Evolutionary conservation across 2,113 vertebrate species (phyloP), one percentile per base, ranked within the genome.

Genomic region (Indicator maculatus): DNA sequence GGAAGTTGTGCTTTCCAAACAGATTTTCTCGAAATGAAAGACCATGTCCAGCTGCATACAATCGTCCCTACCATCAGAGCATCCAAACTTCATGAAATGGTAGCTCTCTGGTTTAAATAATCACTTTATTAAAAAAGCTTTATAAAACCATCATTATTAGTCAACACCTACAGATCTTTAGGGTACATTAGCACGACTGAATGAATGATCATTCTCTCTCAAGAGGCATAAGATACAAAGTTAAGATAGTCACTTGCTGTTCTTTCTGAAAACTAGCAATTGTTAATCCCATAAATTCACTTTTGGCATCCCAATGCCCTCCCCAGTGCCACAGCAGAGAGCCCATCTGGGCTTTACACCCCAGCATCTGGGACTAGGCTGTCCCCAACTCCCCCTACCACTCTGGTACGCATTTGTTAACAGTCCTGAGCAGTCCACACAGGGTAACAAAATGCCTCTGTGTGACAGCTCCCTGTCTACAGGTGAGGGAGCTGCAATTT

Each of bases 371-470:
- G 56, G 60, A 65, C n/a, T 36, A 53, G 20, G 56, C 8, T 44
- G 73, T 11, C 33, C 69, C 60, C 3, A 1, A 36, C 17, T 0
- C 0, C 36, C 16, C 23, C 33, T 16, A 24, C 8, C 66, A 31
- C n/a, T 13, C 39, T 9, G 21, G 27, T 30, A 33, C 11, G 2
- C 1, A 3, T 21, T 78, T 70, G 27, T 31, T n/a, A 77, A 39
- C 26, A 33, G 21, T 17, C 52, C 47, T 24, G n/a, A 17, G 31
- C 69, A 23, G 6, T 9, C 38, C 30, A 21, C 0, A 0, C 30
- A 33, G 56, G 36, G 60, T 15, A 6, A 41, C 56, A 65, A 59
- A 1, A 0, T 12, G 26, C 21, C 19, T 24, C 30, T 33, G 16
- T 18, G 6, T 23, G 88, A 76, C 5, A 2, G 18, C 33, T 60